Conservation (phyloP, 2,113 vertebrate species). For the Etheostoma cragini region DNA sequence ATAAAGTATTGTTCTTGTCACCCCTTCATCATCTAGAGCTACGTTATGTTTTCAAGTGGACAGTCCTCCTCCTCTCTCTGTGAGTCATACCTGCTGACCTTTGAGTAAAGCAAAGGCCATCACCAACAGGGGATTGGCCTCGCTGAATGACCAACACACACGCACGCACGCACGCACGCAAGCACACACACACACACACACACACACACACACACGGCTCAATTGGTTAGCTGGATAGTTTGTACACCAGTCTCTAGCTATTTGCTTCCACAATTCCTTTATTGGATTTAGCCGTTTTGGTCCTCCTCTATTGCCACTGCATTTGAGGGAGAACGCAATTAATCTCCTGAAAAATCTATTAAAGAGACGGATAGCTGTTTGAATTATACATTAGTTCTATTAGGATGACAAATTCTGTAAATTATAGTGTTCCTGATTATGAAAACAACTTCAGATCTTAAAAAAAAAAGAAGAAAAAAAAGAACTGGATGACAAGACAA, state of each 20-base stretch:
- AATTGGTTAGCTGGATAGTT: conserved; percentile 43
- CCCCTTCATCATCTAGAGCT: conserved; percentile 7
- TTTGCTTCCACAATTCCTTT: conserved; percentile 85
- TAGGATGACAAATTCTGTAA: conserved; percentile 69
- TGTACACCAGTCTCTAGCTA: conserved; percentile 57
- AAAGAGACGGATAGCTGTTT: conserved; percentile 76
- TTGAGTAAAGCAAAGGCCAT: conserved; percentile 57
- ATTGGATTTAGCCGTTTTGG: conserved; percentile 84
- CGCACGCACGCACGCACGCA: conserved; percentile 37
- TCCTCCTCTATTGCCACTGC: conserved; percentile 75
- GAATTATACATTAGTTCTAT: conserved; percentile 76
- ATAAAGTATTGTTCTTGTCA: conserved; percentile 19
- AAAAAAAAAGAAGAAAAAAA: neutral
- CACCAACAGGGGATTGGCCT: conserved; percentile 63
- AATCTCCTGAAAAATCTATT: conserved; percentile 88
- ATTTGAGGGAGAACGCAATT: conserved; percentile 67
- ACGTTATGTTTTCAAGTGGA: conserved; percentile 32
- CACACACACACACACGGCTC: conserved; percentile 36
- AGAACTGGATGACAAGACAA: conserved; percentile 15
- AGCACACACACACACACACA: conserved; percentile 25
- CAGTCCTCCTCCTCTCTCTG: conserved; percentile 41
- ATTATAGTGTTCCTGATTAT: conserved; percentile 58
- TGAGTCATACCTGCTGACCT: conserved; percentile 73
- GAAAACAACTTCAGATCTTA: conserved; percentile 46
- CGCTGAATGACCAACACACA: conserved; percentile 52